phyloP scores from a whole-genome alignment of 2,113 vertebrate species.

The Ptyas mucosa region DNA sequence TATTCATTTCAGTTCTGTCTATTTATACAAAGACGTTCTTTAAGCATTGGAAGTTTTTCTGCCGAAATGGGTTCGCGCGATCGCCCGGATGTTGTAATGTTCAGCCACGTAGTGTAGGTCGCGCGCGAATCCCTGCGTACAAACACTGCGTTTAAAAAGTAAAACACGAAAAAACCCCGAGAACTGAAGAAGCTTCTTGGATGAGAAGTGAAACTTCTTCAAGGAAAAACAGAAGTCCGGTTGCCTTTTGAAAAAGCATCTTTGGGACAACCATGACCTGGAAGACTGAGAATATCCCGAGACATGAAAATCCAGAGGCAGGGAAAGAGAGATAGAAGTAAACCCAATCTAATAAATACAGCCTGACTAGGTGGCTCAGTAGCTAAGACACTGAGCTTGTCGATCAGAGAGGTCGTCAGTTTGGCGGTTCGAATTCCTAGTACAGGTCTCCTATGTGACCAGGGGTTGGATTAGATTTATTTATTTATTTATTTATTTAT shows the following conservation, averaged over 20 bases:
- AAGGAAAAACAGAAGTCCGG: background rate
- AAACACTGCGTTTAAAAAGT: background rate
- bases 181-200: background rate
- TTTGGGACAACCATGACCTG: background rate
- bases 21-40: background rate
- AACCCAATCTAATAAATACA: background rate
- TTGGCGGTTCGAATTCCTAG: too few species aligned
- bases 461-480: too few species aligned
- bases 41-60: slow-evolving; percentile 1
- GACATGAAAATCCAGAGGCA: background rate
- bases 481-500: too few species aligned
- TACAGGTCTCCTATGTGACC: too few species aligned
- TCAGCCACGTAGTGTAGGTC: background rate
- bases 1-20: background rate
- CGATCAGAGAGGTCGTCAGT: too few species aligned
- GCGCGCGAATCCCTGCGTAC: background rate
- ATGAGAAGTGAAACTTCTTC: background rate
- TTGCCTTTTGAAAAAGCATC: background rate
- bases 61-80: background rate
- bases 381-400: too few species aligned
- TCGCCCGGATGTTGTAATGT: background rate
- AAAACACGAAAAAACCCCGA: background rate
- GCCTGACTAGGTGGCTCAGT: too few species aligned
- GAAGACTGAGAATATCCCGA: background rate
- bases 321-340: background rate